Evolutionary conservation across 2,113 vertebrate genomes (phyloP), one percentile per base, ranked within the genome.

Genomic region (Alosa alosa): DNA sequence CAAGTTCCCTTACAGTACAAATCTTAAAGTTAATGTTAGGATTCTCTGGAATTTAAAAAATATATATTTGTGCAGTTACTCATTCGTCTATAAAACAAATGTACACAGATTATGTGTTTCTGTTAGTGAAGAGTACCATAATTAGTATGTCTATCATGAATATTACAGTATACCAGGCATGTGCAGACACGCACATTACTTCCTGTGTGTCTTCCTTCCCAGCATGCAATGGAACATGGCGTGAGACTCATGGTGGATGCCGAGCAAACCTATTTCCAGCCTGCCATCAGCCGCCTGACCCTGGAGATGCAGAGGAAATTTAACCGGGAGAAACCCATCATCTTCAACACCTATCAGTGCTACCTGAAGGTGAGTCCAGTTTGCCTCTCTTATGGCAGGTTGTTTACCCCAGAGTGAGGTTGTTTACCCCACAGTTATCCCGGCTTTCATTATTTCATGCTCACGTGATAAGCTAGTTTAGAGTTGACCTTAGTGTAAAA

Each of bases 261-360:
- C 0, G 97, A 99, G 88, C 98, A 99, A 91, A 97, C 95, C 64
- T 99, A 99, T 90, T 96, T 99, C 92, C 98, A 99, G 91, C 97
- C 97, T 0, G 97, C 98, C 18, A 98, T 99, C 93, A 97, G 96
- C 93, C 95, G 91, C 81, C 95, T 99, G 82, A 95, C 97, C 0
- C 89, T 98, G 91, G 95, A 97, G 87, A 96, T 95, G 93, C 98
- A 99, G 91, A 96, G 96, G 81, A 92, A 90, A 84, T 97, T 97
- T 92, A 99, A 99, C 84, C 85, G 47, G 81, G 95, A 96, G 22
- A 95, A 81, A 82, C 94, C 97, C 0, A 78, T 96, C 90, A 91
- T 99, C 92, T 98, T 98, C 94, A 97, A 97, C 93, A 99, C 97
- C 0, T 97, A 96, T 91, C 98, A 99, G 90, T 99, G 98, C 91